These are phyloP conservation scores for Colletes collaris DNA, from an alignment of 2,888 invertebrate genomes.

Conservation along the genomic window DNA sequence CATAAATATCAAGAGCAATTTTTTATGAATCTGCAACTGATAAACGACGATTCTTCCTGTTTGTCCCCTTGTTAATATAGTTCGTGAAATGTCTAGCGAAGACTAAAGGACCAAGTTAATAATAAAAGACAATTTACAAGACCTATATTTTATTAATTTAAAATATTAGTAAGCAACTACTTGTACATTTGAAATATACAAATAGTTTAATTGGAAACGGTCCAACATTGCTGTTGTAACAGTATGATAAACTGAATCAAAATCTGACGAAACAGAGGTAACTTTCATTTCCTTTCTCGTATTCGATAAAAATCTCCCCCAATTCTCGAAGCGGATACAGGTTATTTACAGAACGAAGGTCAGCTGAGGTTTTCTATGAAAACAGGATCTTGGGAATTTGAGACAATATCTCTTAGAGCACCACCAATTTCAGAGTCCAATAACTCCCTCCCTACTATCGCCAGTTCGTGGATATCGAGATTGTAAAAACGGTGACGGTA, in stretches of 20 bases:
- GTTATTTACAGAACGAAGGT: conserved; percentile 22
- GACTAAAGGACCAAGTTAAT: too few species aligned
- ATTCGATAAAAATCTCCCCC: conserved; percentile 7
- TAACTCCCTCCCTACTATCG: not conserved
- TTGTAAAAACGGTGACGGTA: conserved; percentile 14
- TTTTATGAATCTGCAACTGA: too few species aligned
- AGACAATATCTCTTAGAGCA: conserved; percentile 25
- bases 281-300: conserved; percentile 20
- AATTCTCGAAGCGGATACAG: not conserved
- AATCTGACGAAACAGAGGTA: not conserved
- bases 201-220: too few species aligned
- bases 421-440: conserved; percentile 7
- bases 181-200: too few species aligned
- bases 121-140: too few species aligned
- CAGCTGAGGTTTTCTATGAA: conserved; percentile 33
- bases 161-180: too few species aligned
- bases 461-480: conserved; percentile 8
- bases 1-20: too few species aligned
- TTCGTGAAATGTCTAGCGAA: too few species aligned
- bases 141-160: too few species aligned
- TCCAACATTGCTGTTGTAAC: too few species aligned
- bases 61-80: too few species aligned
- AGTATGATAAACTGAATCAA: not conserved
- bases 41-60: too few species aligned
- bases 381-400: conserved; percentile 31